These are phyloP conservation scores for Enteromius mattozi DNA, from an alignment of 2,797 vertebrate genomes.

Conservation along the genomic window DNA sequence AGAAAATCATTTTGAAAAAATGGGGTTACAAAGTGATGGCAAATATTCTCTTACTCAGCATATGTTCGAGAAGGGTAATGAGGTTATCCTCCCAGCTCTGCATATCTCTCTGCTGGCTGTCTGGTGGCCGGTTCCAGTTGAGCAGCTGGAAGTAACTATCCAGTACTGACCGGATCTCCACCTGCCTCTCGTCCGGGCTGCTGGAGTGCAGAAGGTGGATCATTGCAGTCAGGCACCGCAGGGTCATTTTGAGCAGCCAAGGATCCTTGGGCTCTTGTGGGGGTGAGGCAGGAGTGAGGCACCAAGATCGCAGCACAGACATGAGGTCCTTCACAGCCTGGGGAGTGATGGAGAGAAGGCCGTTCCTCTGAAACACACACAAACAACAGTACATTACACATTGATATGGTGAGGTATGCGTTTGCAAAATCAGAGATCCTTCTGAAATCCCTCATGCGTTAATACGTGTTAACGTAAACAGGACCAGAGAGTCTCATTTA, in stretches of 20 bases:
- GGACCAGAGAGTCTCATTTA: constrained; percentile 58
- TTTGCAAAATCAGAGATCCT: background rate
- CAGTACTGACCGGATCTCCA: constrained; percentile 85
- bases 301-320: constrained; percentile 81
- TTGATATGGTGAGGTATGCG: background rate
- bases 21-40: background rate
- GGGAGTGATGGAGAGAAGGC: constrained; percentile 82
- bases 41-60: constrained; percentile 85
- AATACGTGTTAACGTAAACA: background rate
- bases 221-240: constrained; percentile 84
- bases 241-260: constrained; percentile 69
- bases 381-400: constrained; percentile 25
- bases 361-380: constrained; percentile 81
- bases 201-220: constrained; percentile 89
- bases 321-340: constrained; percentile 85
- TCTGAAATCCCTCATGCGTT: background rate
- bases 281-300: constrained; percentile 61
- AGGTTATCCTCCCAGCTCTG: constrained; percentile 80
- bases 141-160: constrained; percentile 91
- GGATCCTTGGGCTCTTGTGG: constrained; percentile 61
- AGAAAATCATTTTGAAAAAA: background rate
- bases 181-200: constrained; percentile 80
- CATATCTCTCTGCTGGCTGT: constrained; percentile 65
- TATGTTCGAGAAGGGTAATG: constrained; percentile 84
- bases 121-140: constrained; percentile 83